Evolutionary conservation across 2,888 invertebrate genomes (phyloP), one percentile per base, ranked within the genome.

Genomic region (Zaprionus obscuricornis): DNA sequence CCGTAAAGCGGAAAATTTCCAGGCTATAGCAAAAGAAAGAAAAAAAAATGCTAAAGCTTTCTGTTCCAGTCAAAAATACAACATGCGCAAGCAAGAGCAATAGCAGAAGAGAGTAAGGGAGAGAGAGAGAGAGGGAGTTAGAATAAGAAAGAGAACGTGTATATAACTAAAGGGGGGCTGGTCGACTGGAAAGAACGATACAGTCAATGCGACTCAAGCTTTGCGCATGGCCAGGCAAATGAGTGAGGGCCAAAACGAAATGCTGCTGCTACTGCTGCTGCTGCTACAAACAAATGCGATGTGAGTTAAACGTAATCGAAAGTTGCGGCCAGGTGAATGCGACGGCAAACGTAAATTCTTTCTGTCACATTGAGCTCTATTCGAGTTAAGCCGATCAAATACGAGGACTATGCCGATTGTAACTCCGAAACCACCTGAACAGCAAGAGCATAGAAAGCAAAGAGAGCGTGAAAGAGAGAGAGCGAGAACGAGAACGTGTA

Each of bases 1-100:
- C 67, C 60, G 58, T 68, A 82, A 71, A 67, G 27, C 77, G 76
- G 66, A 83, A 73, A 69, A 67, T 49, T 82, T 79, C 83, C 79
- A 85, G 60, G 31, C 42, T n/a, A 37, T 36, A 36, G n/a, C n/a
- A 60, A 77, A 66, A 37, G 22, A 68, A 72, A 84, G 81, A n/a
- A n/a, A n/a, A n/a, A n/a, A n/a, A n/a, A n/a, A n/a, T n/a, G n/a
- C n/a, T n/a, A n/a, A n/a, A n/a, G 75, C 79, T 74, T 66, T 60
- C 10, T 20, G 37, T 66, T 74, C 68, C 63, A 70, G 31, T 22
- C 51, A n/a, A 31, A 66, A 55, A 24, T 4, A 6, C 3, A 11
- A 16, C 29, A 36, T 47, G 22, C 46, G 39, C 31, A n/a, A 22
- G 4, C 5, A 14, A 47, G 36, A 36, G 4, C 24, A 17, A 20